Evolutionary conservation across 2,113 vertebrate genomes (phyloP).

Genomic region (Thunnus thynnus): DNA sequence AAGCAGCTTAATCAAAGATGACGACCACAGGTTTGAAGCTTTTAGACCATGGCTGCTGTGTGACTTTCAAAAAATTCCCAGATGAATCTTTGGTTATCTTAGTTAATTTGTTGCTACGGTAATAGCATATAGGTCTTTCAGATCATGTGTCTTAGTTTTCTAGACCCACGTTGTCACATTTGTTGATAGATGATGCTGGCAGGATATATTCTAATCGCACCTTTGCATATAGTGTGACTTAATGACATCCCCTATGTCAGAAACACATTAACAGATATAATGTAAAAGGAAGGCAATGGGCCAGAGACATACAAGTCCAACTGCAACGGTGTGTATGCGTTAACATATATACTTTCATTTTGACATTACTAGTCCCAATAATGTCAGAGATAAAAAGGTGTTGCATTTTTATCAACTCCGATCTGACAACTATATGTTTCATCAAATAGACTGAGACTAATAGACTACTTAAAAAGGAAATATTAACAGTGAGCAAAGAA

Average conservation of each 20-base stretch:
- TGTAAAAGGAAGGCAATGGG: neutral
- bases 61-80: too few species aligned
- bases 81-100: too few species aligned
- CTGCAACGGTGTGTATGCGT: neutral
- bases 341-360: too few species aligned
- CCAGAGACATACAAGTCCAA: neutral
- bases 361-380: neutral
- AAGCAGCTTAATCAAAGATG: constrained; percentile 38
- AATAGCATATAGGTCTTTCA: neutral
- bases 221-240: neutral
- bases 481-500: neutral
- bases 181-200: neutral
- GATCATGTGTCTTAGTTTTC: too few species aligned
- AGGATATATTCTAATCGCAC: neutral
- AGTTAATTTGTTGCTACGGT: too few species aligned
- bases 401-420: neutral
- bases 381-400: neutral
- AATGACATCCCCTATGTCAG: neutral
- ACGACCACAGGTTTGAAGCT: constrained; percentile 29
- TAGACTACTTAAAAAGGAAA: neutral
- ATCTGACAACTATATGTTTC: neutral
- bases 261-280: neutral
- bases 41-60: constrained; percentile 4
- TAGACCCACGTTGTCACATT: neutral
- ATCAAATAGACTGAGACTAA: neutral